These are phyloP conservation scores for Neelides sp. DNA, from an alignment of 1,140 invertebrate genomes.

Conservation along the genomic window DNA sequence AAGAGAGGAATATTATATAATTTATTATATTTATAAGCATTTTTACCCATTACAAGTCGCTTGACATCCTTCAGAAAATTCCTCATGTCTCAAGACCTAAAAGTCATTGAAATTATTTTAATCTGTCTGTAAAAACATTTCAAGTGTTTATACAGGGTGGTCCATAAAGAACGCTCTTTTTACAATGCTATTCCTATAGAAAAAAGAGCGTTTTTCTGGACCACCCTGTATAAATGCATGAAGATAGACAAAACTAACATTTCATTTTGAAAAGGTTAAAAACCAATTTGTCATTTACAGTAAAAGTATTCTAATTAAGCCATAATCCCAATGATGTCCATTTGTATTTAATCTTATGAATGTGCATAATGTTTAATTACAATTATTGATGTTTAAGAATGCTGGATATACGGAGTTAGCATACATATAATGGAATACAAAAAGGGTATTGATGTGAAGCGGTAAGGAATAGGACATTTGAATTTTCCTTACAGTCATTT, in stretches of 20 bases:
- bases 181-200: no score
- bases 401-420: neutral
- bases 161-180: no score
- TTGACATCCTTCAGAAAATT: conserved; percentile 90
- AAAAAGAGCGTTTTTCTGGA: no score
- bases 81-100: conserved; percentile 87
- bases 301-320: neutral
- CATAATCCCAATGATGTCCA: neutral
- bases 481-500: conserved; percentile 91
- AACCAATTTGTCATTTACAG: no score
- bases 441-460: neutral
- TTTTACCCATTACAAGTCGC: conserved; percentile 90
- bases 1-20: neutral
- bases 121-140: no score
- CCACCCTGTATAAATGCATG: no score
- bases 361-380: neutral
- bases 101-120: conserved; percentile 6
- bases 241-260: no score
- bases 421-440: neutral
- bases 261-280: no score
- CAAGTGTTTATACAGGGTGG: no score
- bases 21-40: neutral
- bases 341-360: neutral
- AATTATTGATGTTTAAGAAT: neutral
- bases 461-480: no score